These are phyloP conservation scores for Actinia tenebrosa DNA, from an alignment of 64 coral and sea anemone genomes.

Conservation along the genomic window DNA sequence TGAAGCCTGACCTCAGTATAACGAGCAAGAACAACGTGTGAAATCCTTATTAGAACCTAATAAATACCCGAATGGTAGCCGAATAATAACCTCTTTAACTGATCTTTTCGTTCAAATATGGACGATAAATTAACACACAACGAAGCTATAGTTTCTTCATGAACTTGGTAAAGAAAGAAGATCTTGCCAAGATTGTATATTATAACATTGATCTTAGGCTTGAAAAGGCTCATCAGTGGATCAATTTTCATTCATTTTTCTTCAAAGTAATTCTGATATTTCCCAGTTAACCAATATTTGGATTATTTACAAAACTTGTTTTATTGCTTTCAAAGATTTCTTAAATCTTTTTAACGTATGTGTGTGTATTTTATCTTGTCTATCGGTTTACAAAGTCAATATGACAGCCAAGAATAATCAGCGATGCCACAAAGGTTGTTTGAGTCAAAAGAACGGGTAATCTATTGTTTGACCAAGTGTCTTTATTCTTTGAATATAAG, in stretches of 20 bases:
- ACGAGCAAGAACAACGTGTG: too few species aligned
- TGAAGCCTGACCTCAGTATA: too few species aligned
- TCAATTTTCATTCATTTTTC: background rate
- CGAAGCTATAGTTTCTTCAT: too few species aligned
- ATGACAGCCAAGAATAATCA: slow-evolving; percentile 15
- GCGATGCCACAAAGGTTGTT: slow-evolving; percentile 1
- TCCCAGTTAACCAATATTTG: background rate
- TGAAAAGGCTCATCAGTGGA: background rate
- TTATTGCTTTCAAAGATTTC: background rate
- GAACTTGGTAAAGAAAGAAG: too few species aligned
- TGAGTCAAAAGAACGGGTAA: slow-evolving; percentile 21
- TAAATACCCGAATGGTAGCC: too few species aligned
- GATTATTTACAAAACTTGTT: background rate
- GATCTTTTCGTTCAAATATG: too few species aligned
- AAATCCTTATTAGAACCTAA: too few species aligned
- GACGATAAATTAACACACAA: too few species aligned
- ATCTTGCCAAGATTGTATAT: too few species aligned
- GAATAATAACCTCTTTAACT: too few species aligned
- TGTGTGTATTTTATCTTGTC: background rate
- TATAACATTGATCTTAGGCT: background rate
- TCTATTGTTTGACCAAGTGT: slow-evolving; percentile 24
- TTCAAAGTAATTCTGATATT: background rate
- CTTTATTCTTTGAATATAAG: slow-evolving; percentile 22
- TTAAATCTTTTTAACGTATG: background rate
- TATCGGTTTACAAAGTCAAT: background rate